These are phyloP conservation scores for Pachycephus smyrnensis DNA, from an alignment of 2,888 invertebrate species.

Conservation along the genomic window DNA sequence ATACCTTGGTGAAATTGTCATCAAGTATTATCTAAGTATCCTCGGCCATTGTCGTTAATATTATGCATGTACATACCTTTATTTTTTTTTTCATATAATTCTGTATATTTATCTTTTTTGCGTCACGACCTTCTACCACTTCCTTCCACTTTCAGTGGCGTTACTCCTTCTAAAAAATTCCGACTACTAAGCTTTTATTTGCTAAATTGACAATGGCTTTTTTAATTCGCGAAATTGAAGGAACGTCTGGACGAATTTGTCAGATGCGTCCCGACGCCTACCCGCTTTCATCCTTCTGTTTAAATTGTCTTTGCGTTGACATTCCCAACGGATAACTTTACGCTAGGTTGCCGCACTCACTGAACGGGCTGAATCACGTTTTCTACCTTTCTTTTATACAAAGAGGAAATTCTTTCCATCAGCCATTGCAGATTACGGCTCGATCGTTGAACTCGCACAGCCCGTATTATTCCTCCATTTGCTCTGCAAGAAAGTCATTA, in stretches of 20 bases:
- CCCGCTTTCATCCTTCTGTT: background rate
- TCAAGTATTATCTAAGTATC: background rate
- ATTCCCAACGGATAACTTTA: background rate
- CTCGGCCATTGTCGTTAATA: background rate
- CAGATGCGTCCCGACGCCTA: background rate
- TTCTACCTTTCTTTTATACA: background rate
- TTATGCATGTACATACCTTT: background rate
- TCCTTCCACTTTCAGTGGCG: background rate
- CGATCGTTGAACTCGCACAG: background rate
- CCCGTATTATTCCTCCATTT: background rate
- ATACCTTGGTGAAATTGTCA: constrained; percentile 6
- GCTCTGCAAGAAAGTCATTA: background rate
- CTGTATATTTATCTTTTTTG: background rate
- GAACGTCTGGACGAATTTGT: background rate
- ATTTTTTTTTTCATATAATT: background rate
- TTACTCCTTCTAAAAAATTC: background rate
- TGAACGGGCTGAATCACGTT: background rate
- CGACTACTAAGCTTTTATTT: background rate
- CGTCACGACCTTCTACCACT: background rate
- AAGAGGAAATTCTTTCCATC: background rate
- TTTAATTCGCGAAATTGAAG: background rate
- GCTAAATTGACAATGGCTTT: background rate
- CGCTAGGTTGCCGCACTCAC: background rate
- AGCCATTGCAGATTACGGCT: background rate
- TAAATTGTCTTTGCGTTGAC: background rate